These are phyloP conservation scores for Trichacis sp. DNA, from an alignment of 2,888 invertebrate genomes.

Conservation along the genomic window DNA sequence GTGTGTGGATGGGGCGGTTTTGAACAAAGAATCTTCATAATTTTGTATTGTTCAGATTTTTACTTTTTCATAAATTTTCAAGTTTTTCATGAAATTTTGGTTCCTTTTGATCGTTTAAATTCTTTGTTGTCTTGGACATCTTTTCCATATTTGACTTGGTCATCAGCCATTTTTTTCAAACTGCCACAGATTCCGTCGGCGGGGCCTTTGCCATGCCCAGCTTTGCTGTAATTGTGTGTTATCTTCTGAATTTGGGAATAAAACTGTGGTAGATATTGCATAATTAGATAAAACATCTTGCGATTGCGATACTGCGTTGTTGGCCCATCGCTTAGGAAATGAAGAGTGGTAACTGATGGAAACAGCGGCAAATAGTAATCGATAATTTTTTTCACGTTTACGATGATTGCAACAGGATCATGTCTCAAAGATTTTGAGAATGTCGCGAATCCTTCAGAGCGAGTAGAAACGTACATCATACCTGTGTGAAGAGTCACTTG, in stretches of 20 bases:
- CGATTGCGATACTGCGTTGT: conserved; percentile 30
- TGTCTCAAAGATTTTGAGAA: conserved; percentile 32
- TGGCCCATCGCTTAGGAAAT: conserved; percentile 35
- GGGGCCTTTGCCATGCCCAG: conserved; percentile 29
- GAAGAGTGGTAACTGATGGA: conserved; percentile 19
- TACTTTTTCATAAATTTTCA: too few species aligned
- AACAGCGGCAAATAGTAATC: conserved; percentile 10
- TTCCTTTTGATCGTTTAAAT: too few species aligned
- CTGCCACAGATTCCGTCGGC: conserved; percentile 34
- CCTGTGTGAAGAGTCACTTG: conserved; percentile 34
- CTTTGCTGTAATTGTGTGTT: conserved; percentile 31
- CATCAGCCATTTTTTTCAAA: conserved; percentile 27
- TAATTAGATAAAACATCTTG: conserved; percentile 33
- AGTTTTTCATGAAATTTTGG: too few species aligned
- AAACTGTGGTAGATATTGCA: conserved; percentile 20
- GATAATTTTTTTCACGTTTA: conserved; percentile 25
- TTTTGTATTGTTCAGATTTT: too few species aligned
- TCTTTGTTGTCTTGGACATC: too few species aligned
- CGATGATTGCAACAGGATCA: conserved; percentile 29
- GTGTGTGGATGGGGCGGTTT: too few species aligned
- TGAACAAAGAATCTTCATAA: too few species aligned
- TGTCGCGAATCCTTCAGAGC: conserved; percentile 32
- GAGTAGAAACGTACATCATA: conserved; percentile 22
- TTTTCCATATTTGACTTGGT: conserved; percentile 29
- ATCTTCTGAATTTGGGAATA: conserved; percentile 24